These are phyloP conservation scores for Henicopernis longicauda DNA, from an alignment of 2,113 vertebrate genomes.

Conservation along the genomic window DNA sequence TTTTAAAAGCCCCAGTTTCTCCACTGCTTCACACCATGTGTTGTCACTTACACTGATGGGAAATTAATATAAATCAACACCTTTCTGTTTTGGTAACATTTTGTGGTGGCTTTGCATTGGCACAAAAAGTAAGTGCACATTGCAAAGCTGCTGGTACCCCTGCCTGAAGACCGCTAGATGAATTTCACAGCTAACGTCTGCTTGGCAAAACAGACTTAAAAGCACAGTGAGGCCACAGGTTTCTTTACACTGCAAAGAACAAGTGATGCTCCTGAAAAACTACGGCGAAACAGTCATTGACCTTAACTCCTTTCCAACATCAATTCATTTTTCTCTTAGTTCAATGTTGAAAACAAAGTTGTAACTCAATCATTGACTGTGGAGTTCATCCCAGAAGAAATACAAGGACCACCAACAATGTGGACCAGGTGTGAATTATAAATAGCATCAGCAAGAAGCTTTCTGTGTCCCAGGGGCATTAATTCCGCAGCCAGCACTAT, in stretches of 20 bases:
- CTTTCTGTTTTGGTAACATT: not conserved
- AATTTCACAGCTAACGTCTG: not conserved
- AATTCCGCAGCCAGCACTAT: not conserved
- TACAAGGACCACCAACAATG: not conserved
- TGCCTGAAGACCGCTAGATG: not conserved
- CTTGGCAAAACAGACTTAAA: not conserved
- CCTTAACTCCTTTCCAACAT: not conserved
- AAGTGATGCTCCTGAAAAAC: not conserved
- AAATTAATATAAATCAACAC: not conserved
- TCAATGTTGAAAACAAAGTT: not conserved
- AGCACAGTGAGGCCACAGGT: not conserved
- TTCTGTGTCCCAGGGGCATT: not conserved
- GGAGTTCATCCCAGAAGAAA: conserved; percentile 8
- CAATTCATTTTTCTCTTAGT: not conserved
- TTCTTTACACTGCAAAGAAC: not conserved
- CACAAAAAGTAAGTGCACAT: not conserved
- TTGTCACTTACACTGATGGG: not conserved
- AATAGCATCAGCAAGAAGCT: not conserved
- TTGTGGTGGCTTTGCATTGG: not conserved
- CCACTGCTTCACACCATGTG: not conserved
- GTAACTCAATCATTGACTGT: not conserved
- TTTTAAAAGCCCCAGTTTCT: not conserved
- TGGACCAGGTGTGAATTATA: not conserved
- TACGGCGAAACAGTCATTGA: not conserved
- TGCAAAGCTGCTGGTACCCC: not conserved